These are phyloP conservation scores for Crossocerus cetratus DNA, from an alignment of 2,888 invertebrate genomes.

Conservation along the genomic window DNA sequence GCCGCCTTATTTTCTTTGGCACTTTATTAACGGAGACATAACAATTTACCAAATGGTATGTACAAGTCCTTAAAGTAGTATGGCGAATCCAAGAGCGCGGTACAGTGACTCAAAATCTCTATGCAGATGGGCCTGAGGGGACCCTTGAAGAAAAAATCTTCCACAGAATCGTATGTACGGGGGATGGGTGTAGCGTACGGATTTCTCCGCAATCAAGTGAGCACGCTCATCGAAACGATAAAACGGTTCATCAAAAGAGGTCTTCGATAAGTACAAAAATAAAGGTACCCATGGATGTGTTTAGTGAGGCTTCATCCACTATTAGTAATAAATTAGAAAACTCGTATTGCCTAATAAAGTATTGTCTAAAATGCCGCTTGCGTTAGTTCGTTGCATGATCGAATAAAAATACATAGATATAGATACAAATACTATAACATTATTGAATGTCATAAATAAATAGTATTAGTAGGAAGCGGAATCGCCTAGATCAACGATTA, in stretches of 20 bases:
- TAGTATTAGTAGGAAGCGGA: constrained; percentile 13
- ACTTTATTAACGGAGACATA: constrained; percentile 71
- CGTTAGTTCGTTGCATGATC: constrained; percentile 4
- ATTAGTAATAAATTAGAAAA: constrained; percentile 44
- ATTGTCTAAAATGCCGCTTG: constrained; percentile 40
- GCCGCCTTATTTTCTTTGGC: constrained; percentile 74
- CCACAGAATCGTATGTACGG: not conserved
- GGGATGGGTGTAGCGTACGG: not conserved
- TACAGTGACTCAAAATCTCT: not conserved
- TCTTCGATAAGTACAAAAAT: not conserved
- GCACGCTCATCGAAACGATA: not conserved
- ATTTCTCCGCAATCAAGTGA: not conserved
- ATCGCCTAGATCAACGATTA: not conserved
- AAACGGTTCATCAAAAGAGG: not conserved
- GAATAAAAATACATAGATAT: constrained; percentile 1
- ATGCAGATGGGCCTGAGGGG: too few relatives aligned
- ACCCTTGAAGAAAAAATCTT: constrained; percentile 7
- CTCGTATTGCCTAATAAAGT: constrained; percentile 8
- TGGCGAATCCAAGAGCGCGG: constrained; percentile 64
- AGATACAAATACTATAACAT: not conserved
- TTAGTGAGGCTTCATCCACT: not conserved
- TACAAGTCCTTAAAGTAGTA: constrained; percentile 72
- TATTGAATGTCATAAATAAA: constrained; percentile 22
- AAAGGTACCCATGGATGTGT: too few relatives aligned
- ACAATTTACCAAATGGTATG: constrained; percentile 66